phyloP scores from a whole-genome alignment of 1,140 invertebrate species.

The Pachyrhynchus sulphureomaculatus region DNA sequence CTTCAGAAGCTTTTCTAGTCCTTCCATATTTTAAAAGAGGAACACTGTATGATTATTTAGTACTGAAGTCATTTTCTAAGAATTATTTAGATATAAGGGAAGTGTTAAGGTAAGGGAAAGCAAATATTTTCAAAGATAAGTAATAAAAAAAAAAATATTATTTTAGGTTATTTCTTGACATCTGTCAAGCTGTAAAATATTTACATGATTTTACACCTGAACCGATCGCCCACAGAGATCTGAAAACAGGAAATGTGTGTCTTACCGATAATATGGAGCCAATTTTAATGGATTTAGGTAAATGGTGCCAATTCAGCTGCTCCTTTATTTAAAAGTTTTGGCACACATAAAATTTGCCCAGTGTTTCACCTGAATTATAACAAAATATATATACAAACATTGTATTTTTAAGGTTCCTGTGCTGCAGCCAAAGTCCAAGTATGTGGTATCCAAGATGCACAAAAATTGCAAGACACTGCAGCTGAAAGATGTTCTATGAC shows the following conservation, averaged over 20 bases:
- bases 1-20: constrained; percentile 74
- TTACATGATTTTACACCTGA: constrained; percentile 74
- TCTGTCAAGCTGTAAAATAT: constrained; percentile 74
- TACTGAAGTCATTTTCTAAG: constrained; percentile 58
- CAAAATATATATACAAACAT: too few species aligned
- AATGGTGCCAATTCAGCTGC: too few species aligned
- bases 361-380: too few species aligned
- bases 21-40: constrained; percentile 81
- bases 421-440: constrained; percentile 73
- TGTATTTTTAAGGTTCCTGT: constrained; percentile 66
- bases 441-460: constrained; percentile 70
- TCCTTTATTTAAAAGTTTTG: too few species aligned
- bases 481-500: constrained; percentile 85
- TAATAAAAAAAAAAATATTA: too few species aligned
- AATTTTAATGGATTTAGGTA: constrained; percentile 82
- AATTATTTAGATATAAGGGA: constrained; percentile 66
- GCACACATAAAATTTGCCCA: too few species aligned
- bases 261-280: constrained; percentile 70
- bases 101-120: constrained; percentile 47
- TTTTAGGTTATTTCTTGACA: constrained; percentile 69
- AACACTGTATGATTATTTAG: constrained; percentile 72
- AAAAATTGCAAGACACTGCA: constrained; percentile 75
- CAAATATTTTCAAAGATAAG: too few species aligned
- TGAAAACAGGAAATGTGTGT: constrained; percentile 84
- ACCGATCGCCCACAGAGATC: constrained; percentile 78